Evolutionary conservation across 2,113 vertebrate genomes (phyloP).

Genomic region (Sclerurus mexicanus): DNA sequence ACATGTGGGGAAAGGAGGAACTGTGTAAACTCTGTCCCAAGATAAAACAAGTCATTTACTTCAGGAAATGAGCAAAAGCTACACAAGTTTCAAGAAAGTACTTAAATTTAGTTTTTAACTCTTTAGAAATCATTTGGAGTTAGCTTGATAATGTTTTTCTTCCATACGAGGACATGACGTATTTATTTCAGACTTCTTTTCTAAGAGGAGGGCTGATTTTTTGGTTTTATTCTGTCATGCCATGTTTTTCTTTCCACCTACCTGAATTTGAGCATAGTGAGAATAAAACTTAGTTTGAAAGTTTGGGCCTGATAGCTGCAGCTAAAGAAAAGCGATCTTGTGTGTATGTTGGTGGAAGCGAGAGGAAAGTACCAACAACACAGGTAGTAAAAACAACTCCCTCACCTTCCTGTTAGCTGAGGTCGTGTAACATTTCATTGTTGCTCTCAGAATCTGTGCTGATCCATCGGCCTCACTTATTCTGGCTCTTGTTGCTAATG

Average conservation of each 20-base stretch:
- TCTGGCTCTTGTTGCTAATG: background rate
- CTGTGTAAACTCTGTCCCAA: background rate
- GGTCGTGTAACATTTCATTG: background rate
- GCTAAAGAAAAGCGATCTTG: background rate
- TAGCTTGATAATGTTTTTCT: background rate
- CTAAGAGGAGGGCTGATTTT: background rate
- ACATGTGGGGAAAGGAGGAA: background rate
- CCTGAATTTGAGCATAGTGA: background rate
- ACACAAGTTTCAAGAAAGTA: background rate
- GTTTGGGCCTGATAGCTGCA: background rate
- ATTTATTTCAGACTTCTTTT: background rate
- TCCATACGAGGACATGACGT: background rate
- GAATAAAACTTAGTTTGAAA: background rate
- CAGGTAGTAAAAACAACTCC: background rate
- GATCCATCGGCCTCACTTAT: background rate
- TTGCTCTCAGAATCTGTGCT: background rate
- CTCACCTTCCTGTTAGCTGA: background rate
- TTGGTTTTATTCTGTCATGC: background rate
- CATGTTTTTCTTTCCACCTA: background rate
- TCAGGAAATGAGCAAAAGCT: background rate
- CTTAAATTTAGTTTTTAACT: background rate
- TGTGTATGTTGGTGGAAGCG: background rate
- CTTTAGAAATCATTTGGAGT: too few relatives aligned
- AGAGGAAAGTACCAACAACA: background rate
- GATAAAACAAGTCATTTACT: background rate